Evolutionary conservation across 2,797 vertebrate genomes (phyloP).

Genomic region (Cuniculus paca): DNA sequence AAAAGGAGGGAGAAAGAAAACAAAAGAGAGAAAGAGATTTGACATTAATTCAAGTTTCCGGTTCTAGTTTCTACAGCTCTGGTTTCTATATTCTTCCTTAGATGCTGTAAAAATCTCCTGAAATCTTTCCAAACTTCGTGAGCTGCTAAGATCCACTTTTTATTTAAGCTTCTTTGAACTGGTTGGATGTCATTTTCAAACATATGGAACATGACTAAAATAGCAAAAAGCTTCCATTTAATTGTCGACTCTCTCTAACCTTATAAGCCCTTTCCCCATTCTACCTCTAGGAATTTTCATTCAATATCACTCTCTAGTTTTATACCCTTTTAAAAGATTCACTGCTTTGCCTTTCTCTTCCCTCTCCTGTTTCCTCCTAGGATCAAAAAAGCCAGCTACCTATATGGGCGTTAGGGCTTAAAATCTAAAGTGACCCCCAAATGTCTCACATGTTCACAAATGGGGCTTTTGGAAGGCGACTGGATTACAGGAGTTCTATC

Average conservation of each 20-base stretch:
- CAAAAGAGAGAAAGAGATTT: background rate
- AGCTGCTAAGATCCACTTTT: background rate
- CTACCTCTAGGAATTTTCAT: background rate
- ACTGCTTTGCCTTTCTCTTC: background rate
- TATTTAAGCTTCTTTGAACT: slow-evolving; percentile 1
- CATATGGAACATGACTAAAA: slow-evolving; percentile 28
- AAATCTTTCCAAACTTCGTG: slow-evolving; percentile 16
- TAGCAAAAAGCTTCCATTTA: background rate
- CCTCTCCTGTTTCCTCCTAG: background rate
- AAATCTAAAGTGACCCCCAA: background rate
- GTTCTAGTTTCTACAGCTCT: background rate
- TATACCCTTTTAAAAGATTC: background rate
- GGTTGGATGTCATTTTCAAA: slow-evolving; percentile 6
- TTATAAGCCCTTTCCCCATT: background rate
- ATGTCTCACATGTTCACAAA: background rate
- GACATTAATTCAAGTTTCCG: background rate
- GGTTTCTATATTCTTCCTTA: background rate
- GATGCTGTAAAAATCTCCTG: background rate
- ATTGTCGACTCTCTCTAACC: background rate
- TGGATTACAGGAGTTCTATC: background rate
- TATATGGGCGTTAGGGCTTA: background rate
- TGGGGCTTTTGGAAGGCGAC: background rate
- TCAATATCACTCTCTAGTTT: background rate
- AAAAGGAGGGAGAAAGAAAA: background rate
- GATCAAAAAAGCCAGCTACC: background rate